phyloP scores from a whole-genome alignment of 2,113 vertebrate species.

The Ciconia maguari region DNA sequence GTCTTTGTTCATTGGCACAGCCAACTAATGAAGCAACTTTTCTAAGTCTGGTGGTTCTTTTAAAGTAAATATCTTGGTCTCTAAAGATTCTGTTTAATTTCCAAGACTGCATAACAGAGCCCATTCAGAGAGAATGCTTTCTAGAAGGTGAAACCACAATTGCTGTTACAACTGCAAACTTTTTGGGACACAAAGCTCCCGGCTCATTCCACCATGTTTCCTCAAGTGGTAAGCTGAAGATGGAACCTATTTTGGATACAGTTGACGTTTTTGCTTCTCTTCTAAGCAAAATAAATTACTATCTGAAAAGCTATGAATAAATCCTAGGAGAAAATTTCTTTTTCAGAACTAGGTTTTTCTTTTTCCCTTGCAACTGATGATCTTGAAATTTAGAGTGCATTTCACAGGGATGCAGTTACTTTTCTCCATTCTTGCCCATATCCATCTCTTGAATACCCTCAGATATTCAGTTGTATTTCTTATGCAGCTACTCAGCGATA shows the following conservation, averaged over 20 bases:
- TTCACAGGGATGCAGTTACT: background rate
- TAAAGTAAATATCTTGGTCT: background rate
- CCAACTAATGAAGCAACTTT: background rate
- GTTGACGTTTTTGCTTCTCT: background rate
- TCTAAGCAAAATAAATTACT: background rate
- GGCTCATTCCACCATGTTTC: background rate
- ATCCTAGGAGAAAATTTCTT: background rate
- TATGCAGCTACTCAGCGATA: background rate
- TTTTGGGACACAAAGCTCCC: background rate
- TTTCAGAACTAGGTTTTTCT: background rate
- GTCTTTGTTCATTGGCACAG: background rate
- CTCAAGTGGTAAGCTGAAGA: background rate
- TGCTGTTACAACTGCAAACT: background rate
- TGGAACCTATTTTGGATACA: background rate
- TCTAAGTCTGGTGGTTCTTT: background rate
- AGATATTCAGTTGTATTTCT: background rate
- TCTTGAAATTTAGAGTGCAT: background rate
- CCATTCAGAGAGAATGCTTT: background rate
- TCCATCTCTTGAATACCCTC: background rate
- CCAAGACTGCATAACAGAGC: background rate
- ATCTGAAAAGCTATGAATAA: background rate
- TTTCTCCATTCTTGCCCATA: background rate
- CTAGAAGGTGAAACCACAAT: background rate
- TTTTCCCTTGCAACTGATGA: background rate
- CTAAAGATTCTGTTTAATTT: background rate